Percentiles rank a stretch among this genome's conserved stretches.
These are phyloP conservation scores for Tetraneura akinire DNA, from an alignment of 1,140 invertebrate species.

Conservation along the genomic window DNA sequence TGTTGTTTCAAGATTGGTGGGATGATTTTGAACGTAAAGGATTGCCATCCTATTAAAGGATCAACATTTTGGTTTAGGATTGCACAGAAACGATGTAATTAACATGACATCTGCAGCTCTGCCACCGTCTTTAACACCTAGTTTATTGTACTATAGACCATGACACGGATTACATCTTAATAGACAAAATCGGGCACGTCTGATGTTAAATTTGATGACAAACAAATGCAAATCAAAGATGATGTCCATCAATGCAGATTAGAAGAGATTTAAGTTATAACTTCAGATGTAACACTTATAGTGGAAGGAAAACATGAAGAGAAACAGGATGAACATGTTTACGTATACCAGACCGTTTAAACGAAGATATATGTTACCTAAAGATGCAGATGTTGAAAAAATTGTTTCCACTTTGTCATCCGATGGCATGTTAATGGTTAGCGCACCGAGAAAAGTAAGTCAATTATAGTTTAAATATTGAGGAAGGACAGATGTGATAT, in stretches of 20 bases:
- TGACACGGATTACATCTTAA: slow-evolving; percentile 62
- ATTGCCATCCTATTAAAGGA: slow-evolving; percentile 75
- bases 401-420: slow-evolving; percentile 71
- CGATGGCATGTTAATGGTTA: slow-evolving; percentile 73
- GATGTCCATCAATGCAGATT: slow-evolving; percentile 86
- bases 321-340: slow-evolving; percentile 74
- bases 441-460: slow-evolving; percentile 64
- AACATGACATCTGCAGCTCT: slow-evolving; percentile 62
- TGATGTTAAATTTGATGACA: slow-evolving; percentile 72
- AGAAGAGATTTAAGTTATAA: slow-evolving; percentile 80
- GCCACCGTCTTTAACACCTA: slow-evolving; percentile 60
- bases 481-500: too few species aligned
- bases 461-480: neutral
- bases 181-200: slow-evolving; percentile 70
- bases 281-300: slow-evolving; percentile 69
- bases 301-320: slow-evolving; percentile 77
- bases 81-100: slow-evolving; percentile 72
- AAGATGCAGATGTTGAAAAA: slow-evolving; percentile 67
- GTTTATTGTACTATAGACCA: slow-evolving; percentile 61
- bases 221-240: slow-evolving; percentile 73
- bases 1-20: slow-evolving; percentile 83
- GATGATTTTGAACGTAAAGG: slow-evolving; percentile 67
- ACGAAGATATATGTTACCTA: slow-evolving; percentile 70
- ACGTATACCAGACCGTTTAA: slow-evolving; percentile 73
- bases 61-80: slow-evolving; percentile 75